Base-by-base conservation (phyloP, 2,113 vertebrate species). In the Hyperoodon ampullatus region DNA sequence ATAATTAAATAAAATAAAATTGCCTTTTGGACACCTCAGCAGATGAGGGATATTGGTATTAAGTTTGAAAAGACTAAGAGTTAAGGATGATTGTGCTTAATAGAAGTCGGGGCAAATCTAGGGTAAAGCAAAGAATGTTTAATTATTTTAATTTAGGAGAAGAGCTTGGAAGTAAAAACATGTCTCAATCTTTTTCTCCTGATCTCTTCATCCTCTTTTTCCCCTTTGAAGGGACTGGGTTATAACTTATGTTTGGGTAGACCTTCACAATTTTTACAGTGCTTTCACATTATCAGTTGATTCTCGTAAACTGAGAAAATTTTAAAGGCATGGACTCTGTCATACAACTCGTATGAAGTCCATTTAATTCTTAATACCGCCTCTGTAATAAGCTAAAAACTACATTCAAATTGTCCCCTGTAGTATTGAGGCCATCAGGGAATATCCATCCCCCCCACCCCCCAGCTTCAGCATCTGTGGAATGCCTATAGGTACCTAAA, bases 1-100 rank as follows among this genome's bases (percentile, higher is more conserved):
- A 65, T 84, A 55, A 75, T 68, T 71, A 88, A 87, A 66, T 83
- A 66, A 89, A 94, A n/a, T 71, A 66, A 89, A 95, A 60, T 71
- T 88, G 60, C 16, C 28, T 88, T 77, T 70, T 82, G 35, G 28
- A 78, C 60, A 94, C 35, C 75, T 90, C 0, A n/a, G 28, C 23
- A 93, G 61, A 71, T 75, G 30, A 88, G 4, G 60, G 16, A 88
- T 94, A 78, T 78, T 78, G 60, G 8, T 53, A 92, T 44, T 96
- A 95, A 23, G 13, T 85, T 77, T 44, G 44, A 91, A 90, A 93
- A 90, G 84, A 71, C 24, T 44, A 53, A 47, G 23, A 77, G 50
- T 80, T 81, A 78, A 44, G 19, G 55, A 58, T 86, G 60, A 39
- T 28, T 53, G 11, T 88, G 44, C 63, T 42, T 72, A 89, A 16